A percentile compares a stretch with the other conserved stretches of the same genome.
phyloP scores from a whole-genome alignment of 2,113 vertebrate genomes.

The Vulpes ferrilata region DNA sequence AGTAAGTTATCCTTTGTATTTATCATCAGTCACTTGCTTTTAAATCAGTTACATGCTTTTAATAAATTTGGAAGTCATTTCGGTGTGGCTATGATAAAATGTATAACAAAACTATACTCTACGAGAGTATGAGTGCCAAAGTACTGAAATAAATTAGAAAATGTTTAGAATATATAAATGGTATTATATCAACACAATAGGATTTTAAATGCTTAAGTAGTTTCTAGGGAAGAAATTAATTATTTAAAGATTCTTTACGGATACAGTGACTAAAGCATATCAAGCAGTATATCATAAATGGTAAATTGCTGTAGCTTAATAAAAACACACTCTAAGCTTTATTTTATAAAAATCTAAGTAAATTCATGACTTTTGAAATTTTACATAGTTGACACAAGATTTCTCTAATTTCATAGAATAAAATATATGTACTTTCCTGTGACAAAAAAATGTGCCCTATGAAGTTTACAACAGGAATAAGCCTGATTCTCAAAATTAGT shows the following conservation, averaged over 20 bases:
- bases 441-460: not conserved
- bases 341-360: slow-evolving; percentile 45
- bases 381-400: not conserved
- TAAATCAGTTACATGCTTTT: slow-evolving; percentile 65
- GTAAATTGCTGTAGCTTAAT: slow-evolving; percentile 48
- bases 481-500: not conserved
- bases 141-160: slow-evolving; percentile 49
- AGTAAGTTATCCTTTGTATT: slow-evolving; percentile 76
- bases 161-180: slow-evolving; percentile 8
- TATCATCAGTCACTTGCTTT: slow-evolving; percentile 57
- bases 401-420: slow-evolving; percentile 2
- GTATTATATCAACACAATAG: not conserved
- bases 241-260: slow-evolving; percentile 64
- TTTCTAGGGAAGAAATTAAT: slow-evolving; percentile 42
- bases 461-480: not conserved
- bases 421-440: not conserved
- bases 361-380: slow-evolving; percentile 1
- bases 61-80: slow-evolving; percentile 57
- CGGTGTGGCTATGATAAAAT: slow-evolving; percentile 56
- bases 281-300: not conserved
- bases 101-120: not conserved
- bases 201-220: slow-evolving; percentile 46
- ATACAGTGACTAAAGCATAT: slow-evolving; percentile 46
- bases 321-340: slow-evolving; percentile 25
- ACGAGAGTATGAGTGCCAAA: slow-evolving; percentile 61